Evolutionary conservation across 2,113 vertebrate species (phyloP).

Genomic region (Fulmarus glacialis): DNA sequence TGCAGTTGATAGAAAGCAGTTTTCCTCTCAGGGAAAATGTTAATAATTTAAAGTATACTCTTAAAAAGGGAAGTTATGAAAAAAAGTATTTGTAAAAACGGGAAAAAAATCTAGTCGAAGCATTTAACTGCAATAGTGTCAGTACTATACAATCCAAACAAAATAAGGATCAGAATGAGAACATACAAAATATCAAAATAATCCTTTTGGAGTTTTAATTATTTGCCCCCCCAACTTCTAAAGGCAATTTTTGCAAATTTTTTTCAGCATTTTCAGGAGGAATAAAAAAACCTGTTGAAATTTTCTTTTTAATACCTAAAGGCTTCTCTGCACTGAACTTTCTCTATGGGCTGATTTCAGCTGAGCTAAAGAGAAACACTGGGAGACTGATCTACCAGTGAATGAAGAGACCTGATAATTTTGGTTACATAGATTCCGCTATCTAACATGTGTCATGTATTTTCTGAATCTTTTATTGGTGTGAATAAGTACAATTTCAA

Average conservation of each 20-base stretch:
- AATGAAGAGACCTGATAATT: background rate
- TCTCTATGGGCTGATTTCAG: background rate
- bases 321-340: background rate
- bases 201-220: background rate
- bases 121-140: background rate
- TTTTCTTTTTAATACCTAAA: background rate
- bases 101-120: background rate
- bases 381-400: background rate
- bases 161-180: background rate
- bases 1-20: background rate
- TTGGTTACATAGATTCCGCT: background rate
- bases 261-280: background rate
- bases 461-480: background rate
- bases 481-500: background rate
- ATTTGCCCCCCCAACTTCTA: background rate
- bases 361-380: background rate
- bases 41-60: background rate
- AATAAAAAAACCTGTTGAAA: background rate
- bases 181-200: background rate
- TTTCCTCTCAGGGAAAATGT: background rate
- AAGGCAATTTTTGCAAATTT: background rate
- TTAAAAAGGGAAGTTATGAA: background rate
- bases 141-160: background rate
- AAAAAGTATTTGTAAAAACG: background rate
- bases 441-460: background rate